Evolutionary conservation across 2,113 vertebrate genomes (phyloP).

Genomic region (Chrysochloris asiatica): DNA sequence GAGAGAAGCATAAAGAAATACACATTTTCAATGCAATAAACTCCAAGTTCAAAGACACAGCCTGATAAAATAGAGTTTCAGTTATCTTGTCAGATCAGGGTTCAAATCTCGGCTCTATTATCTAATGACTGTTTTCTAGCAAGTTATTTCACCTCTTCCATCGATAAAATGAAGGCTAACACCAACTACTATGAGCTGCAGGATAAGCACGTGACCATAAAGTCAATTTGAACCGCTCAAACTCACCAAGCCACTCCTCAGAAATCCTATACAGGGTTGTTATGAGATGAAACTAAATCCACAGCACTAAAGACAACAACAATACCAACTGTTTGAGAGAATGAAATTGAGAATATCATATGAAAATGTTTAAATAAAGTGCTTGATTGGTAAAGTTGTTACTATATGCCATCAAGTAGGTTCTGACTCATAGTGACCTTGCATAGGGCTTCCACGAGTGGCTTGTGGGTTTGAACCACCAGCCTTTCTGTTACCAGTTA

Average conservation of each 20-base stretch:
- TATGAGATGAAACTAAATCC: too few relatives aligned
- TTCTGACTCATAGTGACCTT: too few relatives aligned
- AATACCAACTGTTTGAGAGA: not conserved
- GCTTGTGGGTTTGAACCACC: too few relatives aligned
- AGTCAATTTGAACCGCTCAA: too few relatives aligned
- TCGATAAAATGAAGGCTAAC: not conserved
- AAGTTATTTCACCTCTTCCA: not conserved
- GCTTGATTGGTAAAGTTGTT: too few relatives aligned
- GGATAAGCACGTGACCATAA: too few relatives aligned
- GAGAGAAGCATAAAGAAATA: constrained; percentile 11
- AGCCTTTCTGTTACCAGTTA: too few relatives aligned
- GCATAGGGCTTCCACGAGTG: too few relatives aligned
- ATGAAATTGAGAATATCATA: not conserved
- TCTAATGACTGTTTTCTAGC: not conserved
- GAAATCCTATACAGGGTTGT: too few relatives aligned
- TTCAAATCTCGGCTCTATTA: not conserved
- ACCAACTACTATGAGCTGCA: not conserved
- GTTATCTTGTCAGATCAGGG: not conserved
- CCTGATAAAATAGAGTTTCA: not conserved
- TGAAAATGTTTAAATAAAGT: not conserved
- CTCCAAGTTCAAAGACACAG: not conserved
- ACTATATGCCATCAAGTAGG: too few relatives aligned
- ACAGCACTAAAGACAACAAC: too few relatives aligned
- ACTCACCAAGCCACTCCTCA: too few relatives aligned
- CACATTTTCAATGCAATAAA: not conserved